phyloP scores from a whole-genome alignment of 1,140 invertebrate species.

The Eumaeus atala region DNA sequence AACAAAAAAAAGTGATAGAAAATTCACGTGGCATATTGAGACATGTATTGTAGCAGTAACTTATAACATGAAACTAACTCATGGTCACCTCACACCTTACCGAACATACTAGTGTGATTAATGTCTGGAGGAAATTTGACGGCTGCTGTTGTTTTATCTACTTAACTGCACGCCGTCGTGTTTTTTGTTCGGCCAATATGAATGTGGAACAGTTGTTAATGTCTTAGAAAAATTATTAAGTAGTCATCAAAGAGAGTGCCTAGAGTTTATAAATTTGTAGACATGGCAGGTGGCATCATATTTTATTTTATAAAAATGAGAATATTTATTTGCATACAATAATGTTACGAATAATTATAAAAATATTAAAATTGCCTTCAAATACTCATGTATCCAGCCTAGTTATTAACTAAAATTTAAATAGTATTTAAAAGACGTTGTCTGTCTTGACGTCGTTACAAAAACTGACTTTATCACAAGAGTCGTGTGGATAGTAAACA shows the following conservation, averaged over 20 bases:
- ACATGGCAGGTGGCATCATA: conserved; percentile 15
- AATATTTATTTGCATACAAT: too few relatives aligned
- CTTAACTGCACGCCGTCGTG: conserved; percentile 65
- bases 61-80: background rate
- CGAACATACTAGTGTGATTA: conserved; percentile 67
- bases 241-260: conserved; percentile 29
- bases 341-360: too few relatives aligned
- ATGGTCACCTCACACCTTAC: conserved; percentile 45
- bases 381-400: too few relatives aligned
- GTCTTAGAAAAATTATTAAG: conserved; percentile 58
- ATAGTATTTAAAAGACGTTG: too few relatives aligned
- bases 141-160: conserved; percentile 71
- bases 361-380: too few relatives aligned
- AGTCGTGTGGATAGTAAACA: too few relatives aligned
- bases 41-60: background rate
- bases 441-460: too few relatives aligned
- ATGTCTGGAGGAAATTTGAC: conserved; percentile 69
- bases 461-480: too few relatives aligned
- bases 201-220: conserved; percentile 69
- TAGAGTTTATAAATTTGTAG: conserved; percentile 19
- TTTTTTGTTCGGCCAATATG: conserved; percentile 54
- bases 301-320: background rate
- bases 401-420: too few relatives aligned
- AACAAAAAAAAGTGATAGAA: background rate
- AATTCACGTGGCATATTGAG: background rate